Evolutionary conservation across 92 coral and sea anemone species (phyloP).

Genomic region (Zoanthus solanderi): DNA sequence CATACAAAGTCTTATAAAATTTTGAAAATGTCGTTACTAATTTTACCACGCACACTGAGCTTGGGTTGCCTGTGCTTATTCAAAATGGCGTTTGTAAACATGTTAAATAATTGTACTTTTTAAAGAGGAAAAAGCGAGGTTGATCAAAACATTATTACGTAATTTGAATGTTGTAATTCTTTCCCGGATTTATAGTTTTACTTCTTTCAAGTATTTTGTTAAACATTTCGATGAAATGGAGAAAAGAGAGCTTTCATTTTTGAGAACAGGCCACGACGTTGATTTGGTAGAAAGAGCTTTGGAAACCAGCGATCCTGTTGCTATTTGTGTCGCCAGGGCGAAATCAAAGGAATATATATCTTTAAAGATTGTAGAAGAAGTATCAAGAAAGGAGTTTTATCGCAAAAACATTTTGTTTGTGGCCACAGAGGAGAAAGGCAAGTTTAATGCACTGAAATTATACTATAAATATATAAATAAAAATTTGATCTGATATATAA

Average conservation of each 20-base stretch:
- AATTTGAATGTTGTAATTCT: not conserved
- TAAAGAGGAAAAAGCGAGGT: not conserved
- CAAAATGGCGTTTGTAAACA: too few relatives aligned
- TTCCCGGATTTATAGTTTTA: not conserved
- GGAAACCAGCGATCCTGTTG: conserved; percentile 49
- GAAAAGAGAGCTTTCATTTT: conserved; percentile 62
- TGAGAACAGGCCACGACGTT: conserved; percentile 63
- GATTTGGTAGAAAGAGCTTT: conserved; percentile 70
- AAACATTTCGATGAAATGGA: not conserved
- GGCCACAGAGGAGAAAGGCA: conserved; percentile 65
- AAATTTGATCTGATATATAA: too few relatives aligned
- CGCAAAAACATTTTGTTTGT: conserved; percentile 51
- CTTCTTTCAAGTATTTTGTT: not conserved
- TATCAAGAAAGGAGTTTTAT: conserved; percentile 38
- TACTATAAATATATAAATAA: not conserved
- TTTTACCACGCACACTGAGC: too few relatives aligned
- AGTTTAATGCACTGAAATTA: not conserved
- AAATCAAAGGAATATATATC: conserved; percentile 64
- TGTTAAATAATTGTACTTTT: not conserved
- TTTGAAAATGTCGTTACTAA: too few relatives aligned
- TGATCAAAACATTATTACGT: not conserved
- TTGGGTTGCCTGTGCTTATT: too few relatives aligned
- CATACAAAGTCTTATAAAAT: too few relatives aligned
- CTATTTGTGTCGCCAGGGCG: conserved; percentile 68
- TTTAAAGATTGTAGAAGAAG: conserved; percentile 66